phyloP scores from a whole-genome alignment of 2,113 vertebrate genomes.

The Corynorhinus townsendii region DNA sequence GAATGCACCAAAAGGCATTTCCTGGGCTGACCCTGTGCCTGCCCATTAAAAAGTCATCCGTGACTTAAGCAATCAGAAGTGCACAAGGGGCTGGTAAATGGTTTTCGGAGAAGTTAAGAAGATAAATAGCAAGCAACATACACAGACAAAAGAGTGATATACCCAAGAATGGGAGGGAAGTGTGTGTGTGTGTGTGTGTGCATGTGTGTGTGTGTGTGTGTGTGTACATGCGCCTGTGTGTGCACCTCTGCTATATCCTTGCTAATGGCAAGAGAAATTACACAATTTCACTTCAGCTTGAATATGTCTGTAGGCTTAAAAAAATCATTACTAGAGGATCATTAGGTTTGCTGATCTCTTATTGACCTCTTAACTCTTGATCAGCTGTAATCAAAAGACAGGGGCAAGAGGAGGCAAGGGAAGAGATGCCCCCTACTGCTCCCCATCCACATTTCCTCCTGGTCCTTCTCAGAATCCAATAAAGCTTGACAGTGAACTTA shows the following conservation, averaged over 20 bases:
- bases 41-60: neutral
- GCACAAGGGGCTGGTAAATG: neutral
- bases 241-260: neutral
- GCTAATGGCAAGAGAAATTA: neutral
- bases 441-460: neutral
- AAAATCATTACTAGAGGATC: neutral
- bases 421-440: neutral
- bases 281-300: neutral
- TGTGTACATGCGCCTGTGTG: too few species aligned
- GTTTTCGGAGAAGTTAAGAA: neutral
- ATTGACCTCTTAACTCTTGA: neutral
- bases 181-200: neutral
- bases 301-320: neutral
- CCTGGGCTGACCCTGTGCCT: neutral
- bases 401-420: neutral
- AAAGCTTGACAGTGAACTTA: constrained; percentile 37
- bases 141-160: neutral
- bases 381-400: constrained; percentile 2
- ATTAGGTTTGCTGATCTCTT: neutral
- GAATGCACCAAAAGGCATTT: neutral
- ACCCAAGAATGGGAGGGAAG: neutral
- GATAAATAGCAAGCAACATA: neutral
- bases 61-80: neutral
- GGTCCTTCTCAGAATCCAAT: constrained; percentile 36
- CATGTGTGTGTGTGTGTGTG: too few species aligned